Percentiles rank a stretch among this genome's conserved stretches.
These are phyloP conservation scores for Berghia stephanieae DNA, from an alignment of 1,140 invertebrate species.

Conservation along the genomic window DNA sequence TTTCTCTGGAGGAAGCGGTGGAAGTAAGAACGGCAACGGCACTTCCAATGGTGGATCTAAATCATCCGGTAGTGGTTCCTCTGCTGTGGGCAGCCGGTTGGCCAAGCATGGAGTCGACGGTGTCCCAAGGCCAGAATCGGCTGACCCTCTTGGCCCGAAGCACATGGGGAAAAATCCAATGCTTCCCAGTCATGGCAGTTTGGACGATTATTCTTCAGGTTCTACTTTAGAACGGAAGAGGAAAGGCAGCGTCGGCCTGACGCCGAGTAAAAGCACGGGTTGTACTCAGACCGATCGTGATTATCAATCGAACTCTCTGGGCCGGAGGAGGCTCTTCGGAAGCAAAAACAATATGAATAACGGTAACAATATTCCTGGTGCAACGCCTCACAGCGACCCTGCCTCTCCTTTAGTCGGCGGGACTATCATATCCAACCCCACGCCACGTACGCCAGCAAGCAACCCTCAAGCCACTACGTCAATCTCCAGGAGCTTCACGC, in stretches of 20 bases:
- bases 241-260: slow-evolving; percentile 39
- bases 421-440: slow-evolving; percentile 64
- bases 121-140: slow-evolving; percentile 17
- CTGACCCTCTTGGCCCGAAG: too few relatives aligned
- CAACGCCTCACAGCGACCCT: slow-evolving; percentile 4
- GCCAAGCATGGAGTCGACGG: slow-evolving; percentile 52
- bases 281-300: slow-evolving; percentile 54
- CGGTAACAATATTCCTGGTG: too few relatives aligned
- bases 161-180: too few relatives aligned
- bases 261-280: slow-evolving; percentile 50
- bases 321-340: slow-evolving; percentile 54
- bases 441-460: slow-evolving; percentile 53
- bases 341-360: slow-evolving; percentile 64
- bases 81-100: slow-evolving; percentile 49
- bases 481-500: slow-evolving; percentile 48
- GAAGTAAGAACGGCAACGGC: slow-evolving; percentile 36
- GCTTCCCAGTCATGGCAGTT: too few relatives aligned
- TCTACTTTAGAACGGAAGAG: slow-evolving; percentile 57
- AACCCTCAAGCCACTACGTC: slow-evolving; percentile 42
- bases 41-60: not conserved
- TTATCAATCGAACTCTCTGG: slow-evolving; percentile 62
- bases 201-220: too few relatives aligned
- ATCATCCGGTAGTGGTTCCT: slow-evolving; percentile 38
- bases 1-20: slow-evolving; percentile 54
- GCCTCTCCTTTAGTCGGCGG: slow-evolving; percentile 45